These are phyloP conservation scores for Eudasyphora cyanicolor DNA, from an alignment of 2,888 invertebrate species.

Conservation along the genomic window DNA sequence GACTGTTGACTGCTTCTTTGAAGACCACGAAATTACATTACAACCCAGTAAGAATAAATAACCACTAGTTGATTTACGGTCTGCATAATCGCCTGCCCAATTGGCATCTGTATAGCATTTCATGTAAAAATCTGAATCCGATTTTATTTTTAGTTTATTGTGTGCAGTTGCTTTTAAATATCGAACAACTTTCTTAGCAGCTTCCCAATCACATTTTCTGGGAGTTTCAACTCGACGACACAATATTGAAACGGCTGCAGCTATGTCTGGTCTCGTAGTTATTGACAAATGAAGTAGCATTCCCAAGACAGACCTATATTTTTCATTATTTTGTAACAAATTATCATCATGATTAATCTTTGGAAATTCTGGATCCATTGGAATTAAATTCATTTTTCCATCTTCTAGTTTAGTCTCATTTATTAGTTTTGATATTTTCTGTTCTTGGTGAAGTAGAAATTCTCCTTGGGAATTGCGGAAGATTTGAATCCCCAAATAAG, in stretches of 20 bases:
- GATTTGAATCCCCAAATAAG: slow-evolving; percentile 31
- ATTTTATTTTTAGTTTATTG: background rate
- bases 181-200: background rate
- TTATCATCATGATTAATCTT: slow-evolving; percentile 1
- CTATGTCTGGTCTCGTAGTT: slow-evolving; percentile 37
- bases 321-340: background rate
- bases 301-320: slow-evolving; percentile 6
- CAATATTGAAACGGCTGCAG: slow-evolving; percentile 3
- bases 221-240: background rate
- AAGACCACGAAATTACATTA: too few relatives aligned
- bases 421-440: slow-evolving; percentile 17
- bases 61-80: too few relatives aligned
- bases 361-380: slow-evolving; percentile 31
- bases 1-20: too few relatives aligned
- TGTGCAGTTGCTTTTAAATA: background rate
- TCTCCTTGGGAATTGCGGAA: background rate
- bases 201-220: slow-evolving; percentile 28
- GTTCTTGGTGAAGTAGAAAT: slow-evolving; percentile 4
- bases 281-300: slow-evolving; percentile 20
- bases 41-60: too few relatives aligned
- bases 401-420: slow-evolving; percentile 19
- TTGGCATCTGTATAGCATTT: slow-evolving; percentile 1
- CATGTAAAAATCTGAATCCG: background rate
- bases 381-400: slow-evolving; percentile 10
- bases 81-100: background rate